Base-by-base conservation (phyloP, 2,113 vertebrate species). In the Camarhynchus parvulus region DNA sequence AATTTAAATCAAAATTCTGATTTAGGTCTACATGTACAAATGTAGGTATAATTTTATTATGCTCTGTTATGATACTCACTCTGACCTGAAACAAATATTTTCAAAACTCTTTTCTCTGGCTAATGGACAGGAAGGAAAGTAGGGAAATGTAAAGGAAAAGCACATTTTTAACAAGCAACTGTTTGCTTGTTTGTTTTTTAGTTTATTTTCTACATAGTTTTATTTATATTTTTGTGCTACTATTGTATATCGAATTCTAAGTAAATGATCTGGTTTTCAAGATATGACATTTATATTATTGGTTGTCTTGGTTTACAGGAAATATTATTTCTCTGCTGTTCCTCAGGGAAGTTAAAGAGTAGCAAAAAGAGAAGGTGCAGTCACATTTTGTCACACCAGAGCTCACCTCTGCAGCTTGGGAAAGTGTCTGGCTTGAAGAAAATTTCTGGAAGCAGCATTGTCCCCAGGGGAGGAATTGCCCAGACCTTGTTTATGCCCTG, bases 181-280 rank as follows among this genome's bases (percentile, higher is more conserved):
- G 0, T 35, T 70, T 81, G 4, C 3, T 70, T 59, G 2, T 12
- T 72, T 67, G 9, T 35, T 76, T n/a, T 7, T 46, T 66, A 23
- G 15, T 18, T 47, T 42, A 4, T 55, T 77, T 94, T 64, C 18
- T 64, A 37, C 11, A 27, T 15, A 42, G 31, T 2, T 17, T 37
- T n/a, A 2, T 4, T 2, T 35, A 0, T 14, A 31, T n/a, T 24
- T 27, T 1, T 18, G 19, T 23, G 2, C 10, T 53, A 15, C 27
- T 47, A 10, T 49, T 3, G 0, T 58, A 22, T 28, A 61, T 64
- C 13, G 62, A 70, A 90, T 62, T 91, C 33, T 64, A 77, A 79
- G 82, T 30, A 91, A 89, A n/a, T 68, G 4, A 59, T 42, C 19
- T 46, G 5, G 6, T 72, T 85, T 96, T 67, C n/a, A 33, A 66